Evolutionary conservation across 2,888 invertebrate genomes (phyloP).

Genomic region (Ashinkailepas kermadecensis): DNA sequence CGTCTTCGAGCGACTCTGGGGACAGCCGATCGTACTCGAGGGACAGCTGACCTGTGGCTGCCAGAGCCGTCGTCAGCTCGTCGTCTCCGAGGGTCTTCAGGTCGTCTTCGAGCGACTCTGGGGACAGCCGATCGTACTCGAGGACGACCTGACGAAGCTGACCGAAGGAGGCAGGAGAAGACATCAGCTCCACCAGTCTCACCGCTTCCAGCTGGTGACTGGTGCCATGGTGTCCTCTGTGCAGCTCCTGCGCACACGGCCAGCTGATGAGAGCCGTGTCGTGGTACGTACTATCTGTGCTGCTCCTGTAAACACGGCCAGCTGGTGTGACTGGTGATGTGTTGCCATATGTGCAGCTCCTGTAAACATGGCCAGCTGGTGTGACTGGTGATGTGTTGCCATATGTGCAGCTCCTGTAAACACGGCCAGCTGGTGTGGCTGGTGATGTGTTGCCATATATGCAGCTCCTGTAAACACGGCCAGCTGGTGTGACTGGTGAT

Average conservation of each 20-base stretch:
- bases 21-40: constrained; percentile 11
- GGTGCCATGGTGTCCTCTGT: neutral
- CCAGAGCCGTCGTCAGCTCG: neutral
- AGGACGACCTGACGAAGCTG: constrained; percentile 1
- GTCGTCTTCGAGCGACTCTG: neutral
- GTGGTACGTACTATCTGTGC: no score
- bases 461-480: no score
- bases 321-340: no score
- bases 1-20: neutral
- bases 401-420: no score
- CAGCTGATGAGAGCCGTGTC: no score
- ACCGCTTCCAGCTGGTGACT: neutral
- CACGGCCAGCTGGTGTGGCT: no score
- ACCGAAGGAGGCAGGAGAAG: neutral
- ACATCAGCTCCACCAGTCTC: neutral
- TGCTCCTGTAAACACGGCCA: no score
- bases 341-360: no score
- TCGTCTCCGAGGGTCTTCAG: neutral
- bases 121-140: neutral
- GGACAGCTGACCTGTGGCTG: neutral
- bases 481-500: no score
- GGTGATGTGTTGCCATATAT: no score
- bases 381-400: no score
- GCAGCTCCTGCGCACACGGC: neutral
- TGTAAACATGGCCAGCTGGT: no score